Evolutionary conservation across 2,797 vertebrate species (phyloP).

Genomic region (Aulostomus chinensis): DNA sequence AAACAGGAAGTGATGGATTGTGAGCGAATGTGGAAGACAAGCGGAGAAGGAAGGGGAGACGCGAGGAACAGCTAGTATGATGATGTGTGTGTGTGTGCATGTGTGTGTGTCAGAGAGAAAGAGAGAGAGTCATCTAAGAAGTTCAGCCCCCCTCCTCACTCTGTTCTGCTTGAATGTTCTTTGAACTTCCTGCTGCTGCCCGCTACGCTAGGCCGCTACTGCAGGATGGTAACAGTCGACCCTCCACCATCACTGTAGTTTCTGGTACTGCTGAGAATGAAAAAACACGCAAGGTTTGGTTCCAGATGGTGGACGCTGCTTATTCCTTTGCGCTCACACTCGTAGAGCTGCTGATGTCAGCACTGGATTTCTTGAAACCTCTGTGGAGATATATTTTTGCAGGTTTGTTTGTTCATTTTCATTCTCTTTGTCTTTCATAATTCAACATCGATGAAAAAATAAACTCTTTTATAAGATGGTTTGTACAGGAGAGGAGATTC

Average conservation of each 20-base stretch:
- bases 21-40: slow-evolving; percentile 28
- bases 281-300: slow-evolving; percentile 1
- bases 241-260: slow-evolving; percentile 1
- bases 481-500: slow-evolving; percentile 51
- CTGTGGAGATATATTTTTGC: slow-evolving; percentile 52
- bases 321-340: slow-evolving; percentile 3
- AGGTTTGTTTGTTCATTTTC: slow-evolving; percentile 22
- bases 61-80: too few relatives aligned
- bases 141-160: not conserved
- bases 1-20: slow-evolving; percentile 43
- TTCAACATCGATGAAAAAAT: slow-evolving; percentile 38
- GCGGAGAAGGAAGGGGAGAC: not conserved
- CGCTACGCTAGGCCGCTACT: too few relatives aligned
- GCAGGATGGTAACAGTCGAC: too few relatives aligned
- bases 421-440: slow-evolving; percentile 11
- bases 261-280: slow-evolving; percentile 10
- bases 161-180: too few relatives aligned
- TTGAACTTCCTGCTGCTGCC: too few relatives aligned
- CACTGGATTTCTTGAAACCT: slow-evolving; percentile 32
- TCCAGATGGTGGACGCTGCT: slow-evolving; percentile 20
- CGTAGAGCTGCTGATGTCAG: not conserved
- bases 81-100: not conserved
- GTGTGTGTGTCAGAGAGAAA: not conserved
- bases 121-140: not conserved
- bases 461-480: slow-evolving; percentile 50